phyloP scores from a whole-genome alignment of 2,888 invertebrate species.

The Orchesella flavescens region DNA sequence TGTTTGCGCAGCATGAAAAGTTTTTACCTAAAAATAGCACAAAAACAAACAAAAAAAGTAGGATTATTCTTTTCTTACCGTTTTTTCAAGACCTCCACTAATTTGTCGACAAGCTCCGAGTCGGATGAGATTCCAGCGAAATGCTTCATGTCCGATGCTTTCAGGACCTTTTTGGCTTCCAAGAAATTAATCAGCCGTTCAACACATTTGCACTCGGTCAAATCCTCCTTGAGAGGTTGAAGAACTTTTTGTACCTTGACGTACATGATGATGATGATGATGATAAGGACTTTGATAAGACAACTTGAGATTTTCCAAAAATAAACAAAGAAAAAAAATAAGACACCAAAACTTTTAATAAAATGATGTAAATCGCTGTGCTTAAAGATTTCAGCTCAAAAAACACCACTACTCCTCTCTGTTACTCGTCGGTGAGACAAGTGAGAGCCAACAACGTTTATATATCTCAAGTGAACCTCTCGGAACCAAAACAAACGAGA shows the following conservation, averaged over 20 bases:
- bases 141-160: slow-evolving; percentile 60
- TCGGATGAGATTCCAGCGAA: slow-evolving; percentile 62
- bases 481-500: slow-evolving; percentile 51
- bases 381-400: not conserved
- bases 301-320: not conserved
- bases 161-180: slow-evolving; percentile 55
- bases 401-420: not conserved
- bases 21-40: not conserved
- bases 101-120: slow-evolving; percentile 55
- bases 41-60: not conserved
- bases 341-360: not conserved
- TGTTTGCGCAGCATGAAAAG: not conserved
- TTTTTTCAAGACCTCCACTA: slow-evolving; percentile 63
- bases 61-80: slow-evolving; percentile 55
- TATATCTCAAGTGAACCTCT: slow-evolving; percentile 17
- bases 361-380: not conserved
- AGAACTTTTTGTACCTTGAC: slow-evolving; percentile 65
- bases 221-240: slow-evolving; percentile 63
- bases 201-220: slow-evolving; percentile 66
- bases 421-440: not conserved
- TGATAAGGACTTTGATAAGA: not conserved
- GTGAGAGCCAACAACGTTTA: not conserved
- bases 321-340: not conserved
- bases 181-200: slow-evolving; percentile 58
- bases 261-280: slow-evolving; percentile 42